Conservation (phyloP, 2,888 invertebrate species). For the Lasioglossum vierecki region DNA sequence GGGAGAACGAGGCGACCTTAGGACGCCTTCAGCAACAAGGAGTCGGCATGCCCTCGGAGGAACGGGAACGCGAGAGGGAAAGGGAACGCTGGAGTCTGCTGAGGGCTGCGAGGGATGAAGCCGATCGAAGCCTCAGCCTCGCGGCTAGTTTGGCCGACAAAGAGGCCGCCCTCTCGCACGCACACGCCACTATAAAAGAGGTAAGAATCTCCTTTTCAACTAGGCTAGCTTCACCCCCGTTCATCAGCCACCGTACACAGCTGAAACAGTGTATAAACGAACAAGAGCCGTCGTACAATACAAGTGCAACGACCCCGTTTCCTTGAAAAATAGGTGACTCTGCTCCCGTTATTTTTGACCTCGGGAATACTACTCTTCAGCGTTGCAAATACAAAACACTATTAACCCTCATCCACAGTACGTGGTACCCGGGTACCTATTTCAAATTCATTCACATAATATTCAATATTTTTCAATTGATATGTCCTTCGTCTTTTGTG, state of each 20-base stretch:
- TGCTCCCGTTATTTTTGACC: neutral
- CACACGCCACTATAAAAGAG: conserved; percentile 94
- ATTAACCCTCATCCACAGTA: neutral
- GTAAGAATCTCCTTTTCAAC: conserved; percentile 82
- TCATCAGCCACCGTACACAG: neutral
- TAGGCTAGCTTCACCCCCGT: neutral
- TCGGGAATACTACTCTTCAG: neutral
- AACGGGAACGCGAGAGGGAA: conserved; percentile 90
- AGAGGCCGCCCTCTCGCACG: conserved; percentile 93
- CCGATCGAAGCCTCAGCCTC: conserved; percentile 93
- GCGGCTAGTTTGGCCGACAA: conserved; percentile 94
- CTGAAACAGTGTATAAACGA: neutral
- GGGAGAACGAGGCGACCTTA: conserved; percentile 90
- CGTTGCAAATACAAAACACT: neutral
- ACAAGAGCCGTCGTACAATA: neutral
- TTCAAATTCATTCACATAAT: too few relatives aligned
- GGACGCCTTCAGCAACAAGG: conserved; percentile 95
- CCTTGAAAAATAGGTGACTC: neutral
- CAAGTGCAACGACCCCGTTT: neutral
- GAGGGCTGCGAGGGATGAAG: conserved; percentile 95
- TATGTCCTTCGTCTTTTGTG: too few relatives aligned
- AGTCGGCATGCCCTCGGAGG: conserved; percentile 94
- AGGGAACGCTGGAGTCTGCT: conserved; percentile 95
- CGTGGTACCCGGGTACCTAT: too few relatives aligned
- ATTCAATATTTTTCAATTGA: too few relatives aligned